Conservation (phyloP, 2,888 invertebrate species). For the Nemotelus pantherinus region DNA sequence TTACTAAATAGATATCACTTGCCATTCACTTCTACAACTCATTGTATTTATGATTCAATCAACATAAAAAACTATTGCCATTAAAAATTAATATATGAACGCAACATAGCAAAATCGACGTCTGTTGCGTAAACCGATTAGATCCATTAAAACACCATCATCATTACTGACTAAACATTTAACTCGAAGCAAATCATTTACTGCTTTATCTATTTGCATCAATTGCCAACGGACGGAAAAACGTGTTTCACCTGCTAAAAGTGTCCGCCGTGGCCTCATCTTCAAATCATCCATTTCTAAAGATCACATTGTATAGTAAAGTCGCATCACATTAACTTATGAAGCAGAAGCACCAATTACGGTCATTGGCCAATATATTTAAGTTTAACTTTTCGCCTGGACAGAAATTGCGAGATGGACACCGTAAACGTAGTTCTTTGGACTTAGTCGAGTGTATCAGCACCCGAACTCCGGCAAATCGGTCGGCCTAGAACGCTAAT, state of each 20-base stretch:
- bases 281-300: neutral
- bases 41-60: too few species aligned
- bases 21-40: too few species aligned
- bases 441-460: neutral
- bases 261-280: neutral
- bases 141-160: conserved; percentile 22
- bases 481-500: conserved; percentile 29
- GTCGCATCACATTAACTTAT: conserved; percentile 20
- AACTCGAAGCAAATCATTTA: conserved; percentile 15
- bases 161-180: conserved; percentile 26
- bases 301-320: neutral
- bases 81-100: too few species aligned
- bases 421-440: neutral
- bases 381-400: conserved; percentile 21
- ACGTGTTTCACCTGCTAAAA: conserved; percentile 37
- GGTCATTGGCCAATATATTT: conserved; percentile 48
- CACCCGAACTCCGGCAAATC: neutral
- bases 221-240: neutral
- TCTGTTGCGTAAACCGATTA: neutral
- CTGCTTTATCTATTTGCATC: conserved; percentile 33
- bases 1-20: too few species aligned
- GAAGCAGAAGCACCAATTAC: conserved; percentile 48
- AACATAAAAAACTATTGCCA: too few species aligned
- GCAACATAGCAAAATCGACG: too few species aligned
- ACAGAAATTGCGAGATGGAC: conserved; percentile 7